Conservation (phyloP, 2,888 invertebrate genomes). For the Formica aserva region DNA sequence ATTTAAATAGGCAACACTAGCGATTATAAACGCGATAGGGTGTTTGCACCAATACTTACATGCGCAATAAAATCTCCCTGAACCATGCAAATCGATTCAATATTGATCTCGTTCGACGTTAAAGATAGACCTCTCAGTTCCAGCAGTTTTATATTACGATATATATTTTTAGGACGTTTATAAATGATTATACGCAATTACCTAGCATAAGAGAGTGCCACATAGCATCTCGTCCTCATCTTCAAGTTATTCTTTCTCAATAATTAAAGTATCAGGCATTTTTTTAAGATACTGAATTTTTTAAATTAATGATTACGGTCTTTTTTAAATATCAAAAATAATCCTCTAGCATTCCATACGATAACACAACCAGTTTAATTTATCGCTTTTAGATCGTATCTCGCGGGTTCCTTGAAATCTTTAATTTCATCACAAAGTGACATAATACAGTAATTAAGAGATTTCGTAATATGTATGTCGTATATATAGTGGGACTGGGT, state of each 20-base stretch:
- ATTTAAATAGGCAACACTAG: constrained; percentile 24
- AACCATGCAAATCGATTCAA: constrained; percentile 4
- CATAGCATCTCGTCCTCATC: neutral
- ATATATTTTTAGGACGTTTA: neutral
- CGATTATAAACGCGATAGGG: constrained; percentile 1
- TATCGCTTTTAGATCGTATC: neutral
- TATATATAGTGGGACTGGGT: constrained; percentile 2
- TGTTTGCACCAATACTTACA: constrained; percentile 27
- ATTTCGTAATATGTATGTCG: constrained; percentile 10
- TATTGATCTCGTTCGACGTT: neutral
- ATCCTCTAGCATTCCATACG: neutral
- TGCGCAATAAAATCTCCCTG: constrained; percentile 22
- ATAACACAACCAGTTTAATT: neutral
- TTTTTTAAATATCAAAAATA: neutral
- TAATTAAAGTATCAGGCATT: neutral
- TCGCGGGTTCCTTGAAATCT: neutral
- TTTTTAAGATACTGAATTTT: neutral
- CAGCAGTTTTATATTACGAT: neutral
- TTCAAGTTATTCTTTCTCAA: neutral
- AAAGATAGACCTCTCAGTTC: neutral
- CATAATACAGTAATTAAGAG: constrained; percentile 4
- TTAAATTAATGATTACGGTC: neutral
- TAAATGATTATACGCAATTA: constrained; percentile 6
- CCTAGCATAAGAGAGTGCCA: neutral
- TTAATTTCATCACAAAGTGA: constrained; percentile 1